phyloP scores from a whole-genome alignment of 1,140 invertebrate genomes.

The Eupeodes corollae region DNA sequence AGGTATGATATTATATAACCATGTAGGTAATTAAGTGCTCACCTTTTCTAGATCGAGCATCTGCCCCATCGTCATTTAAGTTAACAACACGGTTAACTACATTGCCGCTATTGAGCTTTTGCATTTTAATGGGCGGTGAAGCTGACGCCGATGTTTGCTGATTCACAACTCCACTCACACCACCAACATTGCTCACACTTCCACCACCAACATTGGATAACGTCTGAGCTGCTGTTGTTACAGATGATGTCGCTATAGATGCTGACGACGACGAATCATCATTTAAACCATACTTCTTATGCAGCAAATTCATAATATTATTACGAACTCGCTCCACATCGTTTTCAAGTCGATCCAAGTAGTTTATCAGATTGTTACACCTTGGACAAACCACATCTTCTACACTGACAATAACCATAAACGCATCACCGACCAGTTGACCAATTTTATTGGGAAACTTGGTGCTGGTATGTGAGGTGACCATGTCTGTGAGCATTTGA shows the following conservation, averaged over 20 bases:
- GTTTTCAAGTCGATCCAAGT: conserved; percentile 33
- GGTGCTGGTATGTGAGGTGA: conserved; percentile 28
- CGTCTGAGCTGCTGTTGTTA: not conserved
- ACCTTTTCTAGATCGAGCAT: too few relatives aligned
- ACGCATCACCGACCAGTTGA: conserved; percentile 33
- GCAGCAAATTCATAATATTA: conserved; percentile 30
- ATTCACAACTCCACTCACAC: not conserved
- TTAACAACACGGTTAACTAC: conserved; percentile 20
- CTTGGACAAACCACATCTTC: conserved; percentile 36
- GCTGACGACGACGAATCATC: conserved; percentile 14
- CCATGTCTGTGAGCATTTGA: conserved; percentile 25
- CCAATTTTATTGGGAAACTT: conserved; percentile 37
- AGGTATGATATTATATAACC: not conserved
- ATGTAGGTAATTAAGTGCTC: not conserved
- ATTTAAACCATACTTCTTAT: conserved; percentile 35
- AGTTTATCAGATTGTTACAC: conserved; percentile 34
- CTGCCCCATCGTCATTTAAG: conserved; percentile 9
- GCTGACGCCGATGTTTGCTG: not conserved
- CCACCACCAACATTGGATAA: not conserved
- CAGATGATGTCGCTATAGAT: not conserved
- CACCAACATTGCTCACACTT: not conserved
- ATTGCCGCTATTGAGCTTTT: conserved; percentile 22
- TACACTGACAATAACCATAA: conserved; percentile 31
- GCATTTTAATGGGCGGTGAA: conserved; percentile 28
- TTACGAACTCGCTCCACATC: conserved; percentile 33